Base-by-base conservation (phyloP, 2,797 vertebrate genomes). In the Leucoraja ocellata region DNA sequence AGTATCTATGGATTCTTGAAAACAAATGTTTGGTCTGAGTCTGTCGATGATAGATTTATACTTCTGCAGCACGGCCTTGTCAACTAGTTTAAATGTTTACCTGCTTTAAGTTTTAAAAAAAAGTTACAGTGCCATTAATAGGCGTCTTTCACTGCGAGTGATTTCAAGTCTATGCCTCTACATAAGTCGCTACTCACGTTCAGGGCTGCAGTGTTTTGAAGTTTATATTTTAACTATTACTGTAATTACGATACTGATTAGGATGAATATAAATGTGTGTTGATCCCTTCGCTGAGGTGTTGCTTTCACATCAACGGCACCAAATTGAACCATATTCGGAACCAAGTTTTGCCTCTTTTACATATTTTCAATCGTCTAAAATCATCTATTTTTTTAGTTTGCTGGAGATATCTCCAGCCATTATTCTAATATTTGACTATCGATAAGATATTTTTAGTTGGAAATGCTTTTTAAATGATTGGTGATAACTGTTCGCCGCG, bases 1-100 rank as follows among this genome's bases (percentile, higher is more conserved):
- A 74, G 68, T 92, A 92, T 92, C 71, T 73, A 92, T 92, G 23
- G 73, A 74, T 74, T 73, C 90, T n/a, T 54, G 65, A 92, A 74
- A 92, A 74, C 90, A 92, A 92, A 92, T 92, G 90, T 92, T 76
- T 74, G 46, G 14, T 71, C 71, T 58, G 68, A 74, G 90, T 76
- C 71, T 92, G 90, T 76, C 71, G 71, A 76, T 74, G 90, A 74
- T 92, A 54, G 36, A 76, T 74, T 76, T 58, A 92, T 74, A 92
- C 25, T 76, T 36, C 90, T 92, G 71, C 90, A 74, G 73, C 36
- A 46, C 71, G 11, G 28, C 90, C 61, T 71, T 76, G 46, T 92
- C 90, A 92, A 73, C 65, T 25, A 36, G 65, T 91, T 91, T 73
- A 73, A 76, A 92, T 76, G 25, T 76, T 76, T n/a, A 76, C 73